Conservation (phyloP, 2,113 vertebrate species). For the Bos taurus region DNA sequence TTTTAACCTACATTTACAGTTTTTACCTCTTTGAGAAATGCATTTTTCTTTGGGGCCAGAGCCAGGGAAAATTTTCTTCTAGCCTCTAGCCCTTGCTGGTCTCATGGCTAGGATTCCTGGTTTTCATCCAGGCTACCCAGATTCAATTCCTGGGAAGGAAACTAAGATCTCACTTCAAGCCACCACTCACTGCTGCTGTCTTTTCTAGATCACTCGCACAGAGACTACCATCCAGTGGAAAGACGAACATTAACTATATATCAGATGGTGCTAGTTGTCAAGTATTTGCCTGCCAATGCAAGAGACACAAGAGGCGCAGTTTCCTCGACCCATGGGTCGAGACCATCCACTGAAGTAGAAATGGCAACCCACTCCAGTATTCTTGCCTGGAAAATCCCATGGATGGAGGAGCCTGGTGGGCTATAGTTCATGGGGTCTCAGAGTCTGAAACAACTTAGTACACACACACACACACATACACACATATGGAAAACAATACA, state of each 20-base stretch:
- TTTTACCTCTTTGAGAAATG: neutral
- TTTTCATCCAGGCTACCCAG: neutral
- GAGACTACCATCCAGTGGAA: neutral
- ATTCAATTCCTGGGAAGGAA: neutral
- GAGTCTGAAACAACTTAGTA: neutral
- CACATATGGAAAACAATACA: neutral
- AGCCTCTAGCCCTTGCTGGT: neutral
- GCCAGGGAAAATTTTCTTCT: neutral
- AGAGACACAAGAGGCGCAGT: neutral
- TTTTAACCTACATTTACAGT: neutral
- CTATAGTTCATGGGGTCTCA: neutral
- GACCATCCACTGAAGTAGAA: neutral
- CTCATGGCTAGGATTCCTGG: neutral
- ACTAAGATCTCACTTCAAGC: neutral
- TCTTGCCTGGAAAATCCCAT: neutral
- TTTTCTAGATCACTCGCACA: neutral
- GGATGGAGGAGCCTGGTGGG: neutral
- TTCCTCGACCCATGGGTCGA: neutral
- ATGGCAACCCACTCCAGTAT: neutral
- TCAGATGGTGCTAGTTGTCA: neutral
- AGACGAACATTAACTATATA: neutral
- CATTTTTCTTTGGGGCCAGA: neutral
- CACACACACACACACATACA: fast-evolving
- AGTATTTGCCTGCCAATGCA: neutral
- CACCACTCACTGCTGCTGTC: neutral